A percentile compares a stretch with the other conserved stretches of the same genome.
These are phyloP conservation scores for Chromoteleia sp. DNA, from an alignment of 2,888 invertebrate genomes.

Conservation along the genomic window DNA sequence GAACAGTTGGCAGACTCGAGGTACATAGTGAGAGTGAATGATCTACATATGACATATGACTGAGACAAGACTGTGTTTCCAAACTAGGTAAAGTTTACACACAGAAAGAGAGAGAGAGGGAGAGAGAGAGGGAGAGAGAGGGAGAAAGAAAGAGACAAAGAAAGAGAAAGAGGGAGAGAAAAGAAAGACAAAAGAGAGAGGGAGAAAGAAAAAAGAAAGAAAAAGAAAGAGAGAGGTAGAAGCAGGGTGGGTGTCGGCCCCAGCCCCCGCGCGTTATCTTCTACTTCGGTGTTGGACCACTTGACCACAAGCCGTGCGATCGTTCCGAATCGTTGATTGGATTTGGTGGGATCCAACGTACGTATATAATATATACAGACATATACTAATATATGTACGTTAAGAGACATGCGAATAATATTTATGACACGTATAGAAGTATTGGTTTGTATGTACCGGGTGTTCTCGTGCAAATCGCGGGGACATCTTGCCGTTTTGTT, in stretches of 20 bases:
- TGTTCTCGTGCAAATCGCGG: slow-evolving; percentile 6
- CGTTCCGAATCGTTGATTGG: slow-evolving; percentile 81
- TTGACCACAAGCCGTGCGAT: slow-evolving; percentile 80
- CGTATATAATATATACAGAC: slow-evolving; percentile 79
- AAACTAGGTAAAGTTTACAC: slow-evolving; percentile 84
- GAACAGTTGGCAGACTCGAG: slow-evolving; percentile 75
- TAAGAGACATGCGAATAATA: slow-evolving; percentile 54
- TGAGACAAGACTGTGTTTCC: slow-evolving; percentile 85
- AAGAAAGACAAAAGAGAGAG: slow-evolving; percentile 70
- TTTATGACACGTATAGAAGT: slow-evolving; percentile 33
- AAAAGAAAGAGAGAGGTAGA: slow-evolving; percentile 55
- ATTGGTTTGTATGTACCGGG: slow-evolving; percentile 2
- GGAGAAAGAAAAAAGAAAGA: slow-evolving; percentile 58
- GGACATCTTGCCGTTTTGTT: slow-evolving; percentile 7
- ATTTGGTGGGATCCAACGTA: slow-evolving; percentile 81
- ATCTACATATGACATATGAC: slow-evolving; percentile 77
- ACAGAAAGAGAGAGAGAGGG: slow-evolving; percentile 71
- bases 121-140: slow-evolving; percentile 78
- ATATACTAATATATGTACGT: slow-evolving; percentile 74
- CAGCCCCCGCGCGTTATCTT: slow-evolving; percentile 74
- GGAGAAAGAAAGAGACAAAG: slow-evolving; percentile 66
- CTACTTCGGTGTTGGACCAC: slow-evolving; percentile 78
- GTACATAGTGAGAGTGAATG: slow-evolving; percentile 73
- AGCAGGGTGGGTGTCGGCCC: slow-evolving; percentile 78
- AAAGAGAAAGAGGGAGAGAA: slow-evolving; percentile 54